Evolutionary conservation across 2,888 invertebrate genomes (phyloP).

Genomic region (Portevinia maculata): DNA sequence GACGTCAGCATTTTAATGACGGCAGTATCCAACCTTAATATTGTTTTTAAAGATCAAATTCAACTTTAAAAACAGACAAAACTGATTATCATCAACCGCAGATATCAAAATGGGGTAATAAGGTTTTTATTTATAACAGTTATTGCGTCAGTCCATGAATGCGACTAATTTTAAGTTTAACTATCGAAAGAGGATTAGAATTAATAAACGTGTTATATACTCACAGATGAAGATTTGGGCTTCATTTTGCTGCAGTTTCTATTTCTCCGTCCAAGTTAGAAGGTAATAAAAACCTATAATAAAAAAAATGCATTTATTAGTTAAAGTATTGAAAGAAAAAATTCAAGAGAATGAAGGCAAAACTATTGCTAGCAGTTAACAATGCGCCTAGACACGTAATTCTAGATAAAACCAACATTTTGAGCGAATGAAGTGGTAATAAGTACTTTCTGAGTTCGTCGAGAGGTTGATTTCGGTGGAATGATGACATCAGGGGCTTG

Average conservation of each 20-base stretch:
- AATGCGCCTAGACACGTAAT: conserved; percentile 26
- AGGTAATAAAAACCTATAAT: conserved; percentile 43
- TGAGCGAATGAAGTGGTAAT: conserved; percentile 11
- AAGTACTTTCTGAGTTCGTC: conserved; percentile 23
- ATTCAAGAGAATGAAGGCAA: not conserved
- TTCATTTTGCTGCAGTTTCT: conserved; percentile 69
- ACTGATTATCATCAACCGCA: conserved; percentile 8
- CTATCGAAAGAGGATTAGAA: not conserved
- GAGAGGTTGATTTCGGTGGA: conserved; percentile 1
- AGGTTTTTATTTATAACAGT: conserved; percentile 24
- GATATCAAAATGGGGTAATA: conserved; percentile 22
- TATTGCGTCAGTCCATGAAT: conserved; percentile 29
- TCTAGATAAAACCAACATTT: conserved; percentile 32
- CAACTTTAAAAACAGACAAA: conserved; percentile 14
- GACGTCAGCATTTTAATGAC: conserved; percentile 21
- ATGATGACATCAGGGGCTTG: conserved; percentile 34
- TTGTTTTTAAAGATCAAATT: not conserved
- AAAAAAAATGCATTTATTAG: conserved; percentile 8
- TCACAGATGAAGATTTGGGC: conserved; percentile 69
- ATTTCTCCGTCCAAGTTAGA: conserved; percentile 50
- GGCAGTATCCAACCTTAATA: not conserved
- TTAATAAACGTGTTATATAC: conserved; percentile 29
- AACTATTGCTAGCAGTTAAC: not conserved
- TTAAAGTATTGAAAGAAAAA: not conserved
- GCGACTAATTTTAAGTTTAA: not conserved